Evolutionary conservation across 2,888 invertebrate species (phyloP).

Genomic region (Mythimna ferrago): DNA sequence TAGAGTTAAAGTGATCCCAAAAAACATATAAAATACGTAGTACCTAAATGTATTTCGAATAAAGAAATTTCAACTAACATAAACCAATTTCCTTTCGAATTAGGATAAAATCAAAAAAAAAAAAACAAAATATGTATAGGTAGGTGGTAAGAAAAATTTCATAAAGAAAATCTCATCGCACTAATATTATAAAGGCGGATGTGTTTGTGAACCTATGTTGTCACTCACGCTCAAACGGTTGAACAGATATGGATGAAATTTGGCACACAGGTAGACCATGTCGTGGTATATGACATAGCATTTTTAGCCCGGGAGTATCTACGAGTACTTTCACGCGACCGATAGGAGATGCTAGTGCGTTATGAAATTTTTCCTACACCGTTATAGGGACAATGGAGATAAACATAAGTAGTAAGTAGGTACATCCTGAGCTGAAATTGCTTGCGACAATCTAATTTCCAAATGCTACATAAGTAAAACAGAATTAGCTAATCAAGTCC

Average conservation of each 20-base stretch:
- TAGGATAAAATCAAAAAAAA: not conserved
- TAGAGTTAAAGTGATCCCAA: not conserved
- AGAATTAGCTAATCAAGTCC: conserved; percentile 2
- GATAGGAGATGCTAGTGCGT: too few species aligned
- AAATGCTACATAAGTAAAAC: conserved; percentile 4
- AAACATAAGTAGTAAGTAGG: not conserved
- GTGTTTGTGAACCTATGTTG: too few species aligned
- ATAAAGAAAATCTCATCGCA: not conserved
- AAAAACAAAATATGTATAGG: too few species aligned
- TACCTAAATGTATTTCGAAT: not conserved
- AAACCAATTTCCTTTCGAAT: not conserved
- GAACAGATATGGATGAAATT: too few species aligned
- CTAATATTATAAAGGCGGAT: too few species aligned
- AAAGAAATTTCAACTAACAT: not conserved
- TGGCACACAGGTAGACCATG: too few species aligned
- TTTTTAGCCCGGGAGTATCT: too few species aligned
- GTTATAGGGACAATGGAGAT: not conserved
- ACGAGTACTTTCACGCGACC: too few species aligned
- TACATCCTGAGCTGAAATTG: not conserved
- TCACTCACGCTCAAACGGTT: too few species aligned
- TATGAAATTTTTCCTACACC: not conserved
- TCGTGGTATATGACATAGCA: too few species aligned
- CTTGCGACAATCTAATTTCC: not conserved
- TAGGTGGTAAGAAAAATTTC: not conserved
- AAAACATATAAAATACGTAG: conserved; percentile 5